Base-by-base conservation (phyloP, 2,888 invertebrate genomes). In the Gordius sp. region DNA sequence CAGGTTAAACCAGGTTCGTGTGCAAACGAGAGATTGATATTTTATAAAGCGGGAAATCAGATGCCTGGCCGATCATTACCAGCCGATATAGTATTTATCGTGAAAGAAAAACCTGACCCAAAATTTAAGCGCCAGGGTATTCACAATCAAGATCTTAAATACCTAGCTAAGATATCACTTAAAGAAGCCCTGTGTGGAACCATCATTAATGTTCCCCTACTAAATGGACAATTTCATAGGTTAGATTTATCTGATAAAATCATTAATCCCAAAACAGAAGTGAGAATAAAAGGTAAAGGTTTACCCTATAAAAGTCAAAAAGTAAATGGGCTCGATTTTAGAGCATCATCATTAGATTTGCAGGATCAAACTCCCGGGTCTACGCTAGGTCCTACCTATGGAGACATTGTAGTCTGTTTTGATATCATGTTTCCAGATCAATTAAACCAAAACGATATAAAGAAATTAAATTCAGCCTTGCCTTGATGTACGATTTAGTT, bases 31-130 rank as follows among this genome's bases (percentile, higher is more conserved):
- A 13, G 20, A 47, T 18, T 47, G 4, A 4, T 8, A 20, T 47
- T 47, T 47, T 23, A 13, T 47, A 8, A 47, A 47, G 47, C 47
- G 13, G 47, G 47, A 47, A 47, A 47, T 20, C 8, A 47, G 23
- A 47, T 47, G 47, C 47, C 23, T 8, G 47, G 47, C 20, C 16
- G 20, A 47, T 18, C 16, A 4, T n/a, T 8, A 18, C 47, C 8
- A 8, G 47, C 47, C 13, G 47, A 47, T 23, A 8, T 47, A n/a
- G 20, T 47, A n/a, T 47, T 47, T 20, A 20, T 47, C 4, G 8
- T 47, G 4, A 8, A 47, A 4, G 47, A n/a, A n/a, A 8, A 20
- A 20, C 47, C 47, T 20, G n/a, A 47, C 47, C 47, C 47, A 8
- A n/a, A 18, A 20, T 47, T 47, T 23, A 47, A 18, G 8, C 8